Base-by-base conservation (phyloP, 1,140 invertebrate genomes). In the Magallana angulata region DNA sequence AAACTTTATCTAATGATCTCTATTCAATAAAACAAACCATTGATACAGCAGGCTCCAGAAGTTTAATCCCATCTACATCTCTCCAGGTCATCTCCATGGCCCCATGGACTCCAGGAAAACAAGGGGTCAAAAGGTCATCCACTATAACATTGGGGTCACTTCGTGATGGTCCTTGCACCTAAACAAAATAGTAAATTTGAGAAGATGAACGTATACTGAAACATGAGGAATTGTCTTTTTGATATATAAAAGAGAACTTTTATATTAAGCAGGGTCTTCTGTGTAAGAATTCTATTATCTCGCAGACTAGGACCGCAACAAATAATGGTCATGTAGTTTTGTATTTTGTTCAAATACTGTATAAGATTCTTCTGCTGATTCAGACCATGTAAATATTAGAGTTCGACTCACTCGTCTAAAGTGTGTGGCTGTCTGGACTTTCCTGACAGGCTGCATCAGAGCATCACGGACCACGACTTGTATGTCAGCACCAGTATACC, bases 61-160 rank as follows among this genome's bases (percentile, higher is more conserved):
- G 96, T 96, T 99, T 99, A 91, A 99, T 98, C 76, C 98, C 97
- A 56, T 97, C 97, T 1, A 99, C 98, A 92, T 99, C 97, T 95
- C 98, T 97, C 98, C 98, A 99, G 87, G 96, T 97, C 99, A 99
- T 99, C 95, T 99, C 98, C 58, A 98, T 96, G 4, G 99, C 99
- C 9, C 97, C 98, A 7, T 97, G 96, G 93, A 98, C 97, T 24
- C 98, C 98, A 57, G 99, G 98, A 5, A 98, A 99, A 94, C 99
- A 99, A 0, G 99, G 99, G 14, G 98, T 98, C 86, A 99, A 95
- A 24, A 99, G 96, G 95, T 99, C 98, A 95, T 99, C 96, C 1
- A 97, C 97, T 90, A 97, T 98, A 9, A 96, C 94, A 87, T 97
- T 96, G 24, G 97, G 97, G 95, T 99, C 97, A 57, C 95, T 95